phyloP scores from a whole-genome alignment of 1,140 invertebrate genomes.

The Mycetomoellerius zeteki region DNA sequence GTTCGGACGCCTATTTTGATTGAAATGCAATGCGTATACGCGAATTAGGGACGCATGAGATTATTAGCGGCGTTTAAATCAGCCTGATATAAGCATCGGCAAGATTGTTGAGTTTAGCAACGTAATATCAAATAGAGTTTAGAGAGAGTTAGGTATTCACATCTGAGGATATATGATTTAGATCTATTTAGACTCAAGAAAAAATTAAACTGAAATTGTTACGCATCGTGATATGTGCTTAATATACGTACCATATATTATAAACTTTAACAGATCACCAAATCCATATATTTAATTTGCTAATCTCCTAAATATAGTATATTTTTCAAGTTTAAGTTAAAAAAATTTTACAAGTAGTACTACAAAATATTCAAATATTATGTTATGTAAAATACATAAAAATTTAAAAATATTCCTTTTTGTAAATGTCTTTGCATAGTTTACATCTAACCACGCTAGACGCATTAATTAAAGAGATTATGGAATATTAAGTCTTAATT shows the following conservation, averaged over 20 bases:
- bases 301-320: background rate
- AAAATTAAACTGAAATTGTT: background rate
- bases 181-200: background rate
- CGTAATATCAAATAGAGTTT: background rate
- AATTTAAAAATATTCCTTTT: background rate
- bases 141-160: background rate
- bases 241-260: background rate
- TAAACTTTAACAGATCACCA: background rate
- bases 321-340: background rate
- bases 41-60: background rate
- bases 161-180: background rate
- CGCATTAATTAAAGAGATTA: conserved; percentile 36
- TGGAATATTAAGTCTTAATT: conserved; percentile 15
- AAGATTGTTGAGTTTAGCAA: background rate
- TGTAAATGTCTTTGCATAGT: background rate
- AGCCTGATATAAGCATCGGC: background rate
- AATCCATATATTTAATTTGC: background rate
- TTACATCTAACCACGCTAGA: background rate
- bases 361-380: background rate
- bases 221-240: background rate
- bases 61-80: conserved; percentile 3
- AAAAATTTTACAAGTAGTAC: background rate
- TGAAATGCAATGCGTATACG: background rate
- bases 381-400: background rate
- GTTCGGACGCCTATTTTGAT: background rate